These are phyloP conservation scores for Acleris holmiana DNA, from an alignment of 2,888 invertebrate species.

Conservation along the genomic window DNA sequence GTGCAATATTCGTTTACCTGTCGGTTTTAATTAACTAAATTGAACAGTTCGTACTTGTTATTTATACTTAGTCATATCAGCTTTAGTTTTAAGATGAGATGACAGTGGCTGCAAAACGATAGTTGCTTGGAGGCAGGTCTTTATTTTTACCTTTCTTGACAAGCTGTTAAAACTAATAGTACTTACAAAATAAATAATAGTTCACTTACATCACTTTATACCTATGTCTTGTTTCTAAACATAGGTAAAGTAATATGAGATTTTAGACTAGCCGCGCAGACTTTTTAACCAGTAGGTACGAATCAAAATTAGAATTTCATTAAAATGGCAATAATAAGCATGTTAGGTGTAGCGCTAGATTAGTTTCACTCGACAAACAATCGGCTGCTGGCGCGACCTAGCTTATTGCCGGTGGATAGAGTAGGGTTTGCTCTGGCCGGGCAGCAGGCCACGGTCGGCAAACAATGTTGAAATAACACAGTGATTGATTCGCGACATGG, in stretches of 20 bases:
- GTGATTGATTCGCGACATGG: slow-evolving; percentile 65
- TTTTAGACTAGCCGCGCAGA: not conserved
- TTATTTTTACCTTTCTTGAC: too few species aligned
- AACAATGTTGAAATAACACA: slow-evolving; percentile 59
- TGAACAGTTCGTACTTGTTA: not conserved
- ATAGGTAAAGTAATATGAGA: too few species aligned
- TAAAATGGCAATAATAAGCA: slow-evolving; percentile 18
- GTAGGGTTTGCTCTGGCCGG: slow-evolving; percentile 37
- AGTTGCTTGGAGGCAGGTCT: too few species aligned
- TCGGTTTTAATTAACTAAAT: not conserved
- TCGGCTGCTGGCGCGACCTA: not conserved
- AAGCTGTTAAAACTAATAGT: too few species aligned
- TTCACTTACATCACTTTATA: too few species aligned
- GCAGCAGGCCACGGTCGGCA: slow-evolving; percentile 49
- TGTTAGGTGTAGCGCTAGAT: slow-evolving; percentile 25
- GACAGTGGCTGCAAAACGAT: not conserved
- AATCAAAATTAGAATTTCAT: slow-evolving; percentile 21
- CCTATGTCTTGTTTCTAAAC: too few species aligned
- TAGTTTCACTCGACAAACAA: slow-evolving; percentile 24
- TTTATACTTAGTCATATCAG: not conserved
- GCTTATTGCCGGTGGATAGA: slow-evolving; percentile 5
- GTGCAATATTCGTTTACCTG: not conserved
- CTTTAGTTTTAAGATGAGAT: not conserved
- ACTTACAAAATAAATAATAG: too few species aligned
- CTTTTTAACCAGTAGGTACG: not conserved